Percentiles rank a stretch among this genome's conserved stretches.
Evolutionary conservation across 2,888 invertebrate species (phyloP).

Genomic region (Gerris lacustris): DNA sequence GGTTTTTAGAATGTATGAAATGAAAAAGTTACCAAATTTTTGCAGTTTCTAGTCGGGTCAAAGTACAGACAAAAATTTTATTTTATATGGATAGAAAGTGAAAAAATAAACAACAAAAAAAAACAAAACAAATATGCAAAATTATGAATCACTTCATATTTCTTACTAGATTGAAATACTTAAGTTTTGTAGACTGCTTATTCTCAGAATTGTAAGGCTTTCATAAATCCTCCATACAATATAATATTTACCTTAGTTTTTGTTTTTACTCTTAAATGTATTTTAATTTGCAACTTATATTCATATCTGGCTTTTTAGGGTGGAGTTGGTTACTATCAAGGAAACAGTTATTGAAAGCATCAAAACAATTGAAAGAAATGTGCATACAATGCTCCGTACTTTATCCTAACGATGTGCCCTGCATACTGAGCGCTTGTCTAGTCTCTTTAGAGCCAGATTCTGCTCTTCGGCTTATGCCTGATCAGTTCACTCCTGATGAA

Average conservation of each 20-base stretch:
- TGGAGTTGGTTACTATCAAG: slow-evolving; percentile 91
- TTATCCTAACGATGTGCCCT: slow-evolving; percentile 70
- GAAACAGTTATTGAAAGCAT: slow-evolving; percentile 76
- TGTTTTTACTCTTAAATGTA: background rate
- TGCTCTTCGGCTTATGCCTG: slow-evolving; percentile 79
- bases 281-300: background rate
- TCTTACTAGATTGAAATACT: no score
- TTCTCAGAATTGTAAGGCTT: no score
- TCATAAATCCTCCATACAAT: no score
- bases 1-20: no score
- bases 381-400: slow-evolving; percentile 78
- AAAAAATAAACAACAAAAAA: no score
- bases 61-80: no score
- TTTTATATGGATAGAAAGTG: no score
- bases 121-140: no score
- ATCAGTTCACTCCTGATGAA: slow-evolving; percentile 91
- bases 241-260: background rate
- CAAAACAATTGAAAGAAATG: slow-evolving; percentile 75
- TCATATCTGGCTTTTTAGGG: slow-evolving; percentile 38
- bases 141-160: no score
- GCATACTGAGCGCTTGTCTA: slow-evolving; percentile 93
- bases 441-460: slow-evolving; percentile 88
- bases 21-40: no score
- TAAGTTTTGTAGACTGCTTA: no score
- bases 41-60: no score